Base-by-base conservation (phyloP, 2,888 invertebrate genomes). In the Phymatocera aterrima region DNA sequence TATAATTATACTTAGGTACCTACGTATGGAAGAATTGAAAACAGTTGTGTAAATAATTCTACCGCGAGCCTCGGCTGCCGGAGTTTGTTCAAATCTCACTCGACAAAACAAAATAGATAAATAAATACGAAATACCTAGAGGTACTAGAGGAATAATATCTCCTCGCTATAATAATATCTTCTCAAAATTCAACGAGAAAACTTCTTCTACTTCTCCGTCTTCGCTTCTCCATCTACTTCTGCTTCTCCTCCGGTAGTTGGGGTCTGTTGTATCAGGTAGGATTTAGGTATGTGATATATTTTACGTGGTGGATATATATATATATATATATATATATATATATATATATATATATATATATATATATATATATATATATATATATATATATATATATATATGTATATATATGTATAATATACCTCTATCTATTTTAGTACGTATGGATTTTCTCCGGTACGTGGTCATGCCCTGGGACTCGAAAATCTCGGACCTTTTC, bases 161-260 rank as follows among this genome's bases (percentile, higher is more conserved):
- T 46, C 46, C n/a, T 8, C 15, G 12, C 1, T 3, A 28, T 60
- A 28, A 28, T 21, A 46, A 46, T 64, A 12, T 15, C 28, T 12
- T 28, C 24, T 68, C 28, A 28, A 68, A 68, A 68, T 68, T 43
- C 68, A 68, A 68, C 68, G 68, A 68, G 46, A 68, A 68, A 46
- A 68, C 24, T 68, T 68, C 46, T n/a, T n/a, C n/a, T n/a, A n/a
- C n/a, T n/a, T n/a, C n/a, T n/a, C n/a, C n/a, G n/a, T n/a, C n/a
- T n/a, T n/a, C n/a, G n/a, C n/a, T n/a, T n/a, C n/a, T n/a, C n/a
- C n/a, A n/a, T n/a, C n/a, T n/a, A n/a, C n/a, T n/a, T n/a, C n/a
- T n/a, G n/a, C n/a, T n/a, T n/a, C n/a, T n/a, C n/a, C n/a, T n/a
- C n/a, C n/a, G n/a, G n/a, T n/a, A n/a, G n/a, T n/a, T n/a, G 4